Base-by-base conservation (phyloP, 2,888 invertebrate genomes). In the Chromoteleia sp. region DNA sequence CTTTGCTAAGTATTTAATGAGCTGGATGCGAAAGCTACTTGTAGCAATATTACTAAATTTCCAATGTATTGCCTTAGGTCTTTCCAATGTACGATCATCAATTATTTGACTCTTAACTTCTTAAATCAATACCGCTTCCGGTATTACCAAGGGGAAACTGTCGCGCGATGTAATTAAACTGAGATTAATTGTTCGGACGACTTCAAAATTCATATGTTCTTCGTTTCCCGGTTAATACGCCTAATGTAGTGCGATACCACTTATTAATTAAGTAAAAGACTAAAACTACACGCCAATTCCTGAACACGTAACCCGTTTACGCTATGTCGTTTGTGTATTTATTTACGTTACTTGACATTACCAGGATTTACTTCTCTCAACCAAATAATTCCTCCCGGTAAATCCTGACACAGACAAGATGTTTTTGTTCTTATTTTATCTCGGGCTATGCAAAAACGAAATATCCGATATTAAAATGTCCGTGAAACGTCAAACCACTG, bases 51-150 rank as follows among this genome's bases (percentile, higher is more conserved):
- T 56, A 50, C 33, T 43, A 56, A 43, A 68, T 56, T 45, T 56
- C 45, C 45, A 33, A 56, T 56, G 33, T 43, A 45, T 21, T 68
- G 45, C 54, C 43, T 39, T 29, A 30, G 67, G 54, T 30, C 54
- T 19, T 39, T 56, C 33, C 45, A 25, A 61, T 61, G 30, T 19
- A 50, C 15, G 52, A 61, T 61, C 52, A 73, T 73, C 52, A 61
- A 61, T 73, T 61, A 73, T 52, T 73, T 52, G 19, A 61, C 29
- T 61, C 52, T 52, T 61, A 73, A 59, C 52, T 59, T 52, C 59
- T 61, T 50, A 73, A 73, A 73, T 73, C 71, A 73, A 73, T 73
- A 41, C 30, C 4, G 36, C 12, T 59, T 33, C 1, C 45, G 21
- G 19, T 45, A 56, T 43, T 19, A 30, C 21, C 67, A 21, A 65